These are phyloP conservation scores for Phaenicophaeus curvirostris DNA, from an alignment of 2,797 vertebrate species.

Conservation along the genomic window DNA sequence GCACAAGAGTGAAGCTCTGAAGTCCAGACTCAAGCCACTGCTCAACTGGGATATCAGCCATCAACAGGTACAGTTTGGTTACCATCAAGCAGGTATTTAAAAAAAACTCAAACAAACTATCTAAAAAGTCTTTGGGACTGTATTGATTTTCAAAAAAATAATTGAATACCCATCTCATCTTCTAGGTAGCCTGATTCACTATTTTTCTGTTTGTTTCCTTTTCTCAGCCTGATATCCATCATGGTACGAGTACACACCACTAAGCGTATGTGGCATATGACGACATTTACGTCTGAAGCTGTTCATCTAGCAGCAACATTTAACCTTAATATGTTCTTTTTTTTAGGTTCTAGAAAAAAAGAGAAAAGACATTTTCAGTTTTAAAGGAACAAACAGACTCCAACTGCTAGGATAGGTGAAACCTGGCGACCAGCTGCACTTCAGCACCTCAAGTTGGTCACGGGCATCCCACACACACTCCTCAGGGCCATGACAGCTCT, in stretches of 20 bases:
- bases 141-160: neutral
- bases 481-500: neutral
- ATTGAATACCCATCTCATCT: neutral
- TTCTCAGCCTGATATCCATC: neutral
- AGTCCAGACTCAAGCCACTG: neutral
- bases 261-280: neutral
- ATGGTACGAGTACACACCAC: neutral
- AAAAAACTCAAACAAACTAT: neutral
- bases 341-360: neutral
- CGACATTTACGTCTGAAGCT: neutral
- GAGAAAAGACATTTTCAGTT: neutral
- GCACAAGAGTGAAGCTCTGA: neutral
- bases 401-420: neutral
- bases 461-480: neutral
- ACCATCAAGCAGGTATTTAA: neutral
- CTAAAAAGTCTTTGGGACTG: neutral
- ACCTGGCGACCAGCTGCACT: fast-evolving
- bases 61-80: neutral
- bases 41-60: neutral
- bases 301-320: slow-evolving; percentile 54
- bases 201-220: neutral
- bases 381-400: neutral
- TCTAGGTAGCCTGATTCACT: neutral
- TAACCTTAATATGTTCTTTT: slow-evolving; percentile 12
- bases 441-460: neutral